Base-by-base conservation (phyloP, 2,888 invertebrate genomes). In the Drosophila koepferae region DNA sequence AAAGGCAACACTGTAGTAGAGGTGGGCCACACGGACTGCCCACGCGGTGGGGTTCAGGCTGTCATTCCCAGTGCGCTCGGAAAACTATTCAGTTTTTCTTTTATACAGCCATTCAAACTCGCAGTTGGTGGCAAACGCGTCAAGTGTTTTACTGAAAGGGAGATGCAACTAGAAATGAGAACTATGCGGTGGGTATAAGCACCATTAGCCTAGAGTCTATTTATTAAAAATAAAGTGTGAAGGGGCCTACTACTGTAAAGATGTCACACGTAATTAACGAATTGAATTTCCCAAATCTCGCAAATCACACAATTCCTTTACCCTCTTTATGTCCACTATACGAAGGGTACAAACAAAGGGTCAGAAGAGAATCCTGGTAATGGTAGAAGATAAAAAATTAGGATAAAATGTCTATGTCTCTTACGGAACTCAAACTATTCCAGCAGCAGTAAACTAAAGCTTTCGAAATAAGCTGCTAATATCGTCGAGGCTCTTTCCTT, bases 41-140 rank as follows among this genome's bases (percentile, higher is more conserved):
- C 68, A 77, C 78, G 77, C 73, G 31, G 72, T 70, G 65, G 65
- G 63, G 59, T 46, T 36, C 31, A 40, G 54, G 62, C 48, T 77
- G 77, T 65, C 62, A 64, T 40, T 65, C 64, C 28, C 56, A 77
- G 56, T 44, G 61, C 38, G 69, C 23, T 63, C 51, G 55, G 46
- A 51, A 77, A 66, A 72, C 60, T 66, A 54, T 81, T 65, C 36
- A 53, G 34, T 71, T 75, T 63, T 56, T 59, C 31, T 62, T 58
- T 58, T 64, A 41, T 59, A 38, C 31, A 53, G 28, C 7, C 51
- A 49, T 36, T 66, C 41, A 76, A 40, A 69, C 60, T 71, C 83
- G 63, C 89, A 80, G 72, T 76, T 80, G 89, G 86, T 76, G 86
- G 71, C 63, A 77, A 68, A 72, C 77, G 74, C 78, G 81, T 86